phyloP scores from a whole-genome alignment of 2,888 invertebrate genomes.

The Tenthredo mesomela region DNA sequence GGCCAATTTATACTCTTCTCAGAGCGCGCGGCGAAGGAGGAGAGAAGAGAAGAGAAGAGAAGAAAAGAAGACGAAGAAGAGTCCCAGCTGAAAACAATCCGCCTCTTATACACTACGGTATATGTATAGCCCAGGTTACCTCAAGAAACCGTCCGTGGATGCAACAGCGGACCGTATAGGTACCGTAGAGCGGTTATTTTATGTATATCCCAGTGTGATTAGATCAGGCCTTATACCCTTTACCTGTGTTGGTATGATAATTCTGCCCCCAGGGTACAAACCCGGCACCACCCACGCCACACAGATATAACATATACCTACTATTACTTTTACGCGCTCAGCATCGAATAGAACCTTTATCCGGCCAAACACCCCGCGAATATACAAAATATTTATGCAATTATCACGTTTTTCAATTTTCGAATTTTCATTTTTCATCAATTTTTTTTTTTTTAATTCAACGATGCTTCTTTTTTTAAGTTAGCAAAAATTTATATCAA shows the following conservation, averaged over 20 bases:
- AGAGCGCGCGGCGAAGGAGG: background rate
- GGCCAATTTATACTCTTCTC: conserved; percentile 75
- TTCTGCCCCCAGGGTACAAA: conserved; percentile 75
- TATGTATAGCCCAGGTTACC: conserved; percentile 53
- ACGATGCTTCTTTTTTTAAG: no score
- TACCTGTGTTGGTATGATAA: conserved; percentile 76
- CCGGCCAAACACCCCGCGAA: background rate
- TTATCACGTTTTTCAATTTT: background rate
- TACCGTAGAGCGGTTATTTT: conserved; percentile 74
- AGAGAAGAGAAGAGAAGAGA: background rate
- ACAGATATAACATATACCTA: conserved; percentile 55
- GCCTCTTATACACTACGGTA: conserved; percentile 65
- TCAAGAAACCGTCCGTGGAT: conserved; percentile 17
- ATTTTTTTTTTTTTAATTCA: background rate
- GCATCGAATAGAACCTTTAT: background rate
- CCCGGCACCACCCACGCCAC: conserved; percentile 75
- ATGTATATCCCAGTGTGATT: conserved; percentile 78
- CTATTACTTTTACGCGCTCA: background rate
- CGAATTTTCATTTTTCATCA: background rate
- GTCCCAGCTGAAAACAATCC: conserved; percentile 78
- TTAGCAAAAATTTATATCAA: no score
- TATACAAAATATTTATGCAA: background rate
- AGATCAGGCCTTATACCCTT: conserved; percentile 72
- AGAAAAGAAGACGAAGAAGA: conserved; percentile 58
- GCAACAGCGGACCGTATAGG: background rate